Base-by-base conservation (phyloP, 2,888 invertebrate genomes). In the Sphaerophoria rueppellii region DNA sequence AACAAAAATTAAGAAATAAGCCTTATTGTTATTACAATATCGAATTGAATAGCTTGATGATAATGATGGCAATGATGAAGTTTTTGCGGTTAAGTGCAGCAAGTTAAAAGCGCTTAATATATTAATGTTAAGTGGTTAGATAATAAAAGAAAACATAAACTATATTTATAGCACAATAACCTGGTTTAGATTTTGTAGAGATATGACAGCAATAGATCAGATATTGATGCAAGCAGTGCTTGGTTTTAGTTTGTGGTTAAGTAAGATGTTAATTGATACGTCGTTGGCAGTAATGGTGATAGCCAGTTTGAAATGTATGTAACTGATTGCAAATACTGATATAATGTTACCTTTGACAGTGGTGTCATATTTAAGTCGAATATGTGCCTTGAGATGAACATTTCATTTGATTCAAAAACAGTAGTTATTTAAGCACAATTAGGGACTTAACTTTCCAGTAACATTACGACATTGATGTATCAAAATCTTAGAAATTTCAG, bases 151-250 rank as follows among this genome's bases (percentile, higher is more conserved):
- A 40, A 40, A 40, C 14, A 12, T 2, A 7, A n/a, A 16, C 3
- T 48, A 40, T 6, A 16, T 9, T 9, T 24, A 24, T n/a, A 43
- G 63, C n/a, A 48, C 34, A 63, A 63, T 9, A 63, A 63, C 34
- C 46, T 63, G 14, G 34, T 0, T 14, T 48, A n/a, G 35, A 63
- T 61, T 61, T 32, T 46, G 46, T n/a, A 14, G 46, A 40, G 35
- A 63, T 48, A 9, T 35, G 46, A 24, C 40, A 60, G 37, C 6
- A 6, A 32, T 14, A 4, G 11, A 34, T 14, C 7, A 32, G 16
- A 16, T 6, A 35, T 50, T 48, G 34, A 46, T 32, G 24, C 14
- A 34, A 43, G 2, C 16, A 0, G 35, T 35, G 16, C 37, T 37
- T 16, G 37, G 34, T 4, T 11, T 14, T 6, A 52, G 16, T 7